Percentiles rank a stretch among this genome's conserved stretches.
phyloP scores from a whole-genome alignment of 1,140 invertebrate species.

The Hylaeus anthracinus region DNA sequence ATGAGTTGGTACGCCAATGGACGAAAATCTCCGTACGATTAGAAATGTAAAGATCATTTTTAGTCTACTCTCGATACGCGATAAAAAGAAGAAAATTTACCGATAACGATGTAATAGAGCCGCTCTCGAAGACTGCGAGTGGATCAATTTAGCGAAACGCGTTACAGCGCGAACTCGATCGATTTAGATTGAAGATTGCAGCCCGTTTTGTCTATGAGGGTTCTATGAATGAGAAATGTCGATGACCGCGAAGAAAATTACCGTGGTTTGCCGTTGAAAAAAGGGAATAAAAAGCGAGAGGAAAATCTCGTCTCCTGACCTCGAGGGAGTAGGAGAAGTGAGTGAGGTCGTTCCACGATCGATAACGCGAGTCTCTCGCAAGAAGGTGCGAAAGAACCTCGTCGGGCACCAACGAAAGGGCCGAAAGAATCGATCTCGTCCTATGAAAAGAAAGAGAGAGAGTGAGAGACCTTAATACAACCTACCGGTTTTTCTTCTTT shows the following conservation, averaged over 20 bases:
- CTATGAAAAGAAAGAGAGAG: slow-evolving; percentile 58
- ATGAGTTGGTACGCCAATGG: slow-evolving; percentile 6
- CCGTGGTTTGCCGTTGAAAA: slow-evolving; percentile 10
- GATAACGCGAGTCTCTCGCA: slow-evolving; percentile 63
- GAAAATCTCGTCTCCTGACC: slow-evolving; percentile 65
- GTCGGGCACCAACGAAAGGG: slow-evolving; percentile 46
- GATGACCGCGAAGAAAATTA: slow-evolving; percentile 49
- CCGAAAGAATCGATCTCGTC: slow-evolving; percentile 63
- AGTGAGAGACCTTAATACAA: slow-evolving; percentile 30
- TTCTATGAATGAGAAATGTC: slow-evolving; percentile 51
- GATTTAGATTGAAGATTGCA: slow-evolving; percentile 13
- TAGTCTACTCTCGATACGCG: neutral
- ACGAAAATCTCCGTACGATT: slow-evolving; percentile 12
- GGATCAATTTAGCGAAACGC: neutral
- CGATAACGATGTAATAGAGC: neutral
- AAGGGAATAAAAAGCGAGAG: slow-evolving; percentile 5
- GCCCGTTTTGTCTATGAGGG: neutral
- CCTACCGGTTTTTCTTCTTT: slow-evolving; percentile 25
- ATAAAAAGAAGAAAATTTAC: neutral
- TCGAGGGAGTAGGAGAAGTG: slow-evolving; percentile 61
- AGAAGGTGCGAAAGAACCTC: slow-evolving; percentile 62
- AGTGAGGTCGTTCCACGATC: slow-evolving; percentile 65
- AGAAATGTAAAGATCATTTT: slow-evolving; percentile 20
- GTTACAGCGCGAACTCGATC: neutral
- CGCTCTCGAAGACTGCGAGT: neutral